These are phyloP conservation scores for Stichopus horrens DNA, from an alignment of 53 echinoderm and acorn worm genomes.

Conservation along the genomic window DNA sequence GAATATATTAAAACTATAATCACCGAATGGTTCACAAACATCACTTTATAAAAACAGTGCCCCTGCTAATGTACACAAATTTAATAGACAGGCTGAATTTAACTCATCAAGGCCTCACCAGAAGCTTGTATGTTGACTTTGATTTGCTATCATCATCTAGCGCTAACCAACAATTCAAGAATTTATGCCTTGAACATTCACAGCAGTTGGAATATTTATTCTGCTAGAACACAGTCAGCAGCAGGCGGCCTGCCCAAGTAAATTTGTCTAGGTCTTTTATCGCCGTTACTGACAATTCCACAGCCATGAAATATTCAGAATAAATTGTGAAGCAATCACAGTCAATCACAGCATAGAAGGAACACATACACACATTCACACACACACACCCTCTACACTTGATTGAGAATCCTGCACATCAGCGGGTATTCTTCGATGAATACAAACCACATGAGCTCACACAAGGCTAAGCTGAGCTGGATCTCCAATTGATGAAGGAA, in stretches of 20 bases:
- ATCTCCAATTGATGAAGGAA: too few relatives aligned
- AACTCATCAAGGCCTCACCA: not conserved
- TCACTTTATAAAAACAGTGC: not conserved
- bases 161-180: not conserved
- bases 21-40: not conserved
- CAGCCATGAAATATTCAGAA: slow-evolving; percentile 33
- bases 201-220: slow-evolving; percentile 20
- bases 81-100: not conserved
- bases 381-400: not conserved
- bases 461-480: not conserved
- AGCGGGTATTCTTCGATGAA: not conserved
- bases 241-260: not conserved
- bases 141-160: not conserved
- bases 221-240: not conserved
- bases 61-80: not conserved
- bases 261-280: not conserved
- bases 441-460: not conserved
- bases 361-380: not conserved
- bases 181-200: slow-evolving; percentile 13
- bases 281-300: not conserved
- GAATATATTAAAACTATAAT: not conserved
- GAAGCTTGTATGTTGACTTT: not conserved
- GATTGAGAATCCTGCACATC: not conserved
- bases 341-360: slow-evolving; percentile 27
- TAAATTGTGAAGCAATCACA: slow-evolving; percentile 43